Evolutionary conservation across 2,888 invertebrate species (phyloP), one percentile per base, ranked within the genome.

Genomic region (Spilarctia lutea): DNA sequence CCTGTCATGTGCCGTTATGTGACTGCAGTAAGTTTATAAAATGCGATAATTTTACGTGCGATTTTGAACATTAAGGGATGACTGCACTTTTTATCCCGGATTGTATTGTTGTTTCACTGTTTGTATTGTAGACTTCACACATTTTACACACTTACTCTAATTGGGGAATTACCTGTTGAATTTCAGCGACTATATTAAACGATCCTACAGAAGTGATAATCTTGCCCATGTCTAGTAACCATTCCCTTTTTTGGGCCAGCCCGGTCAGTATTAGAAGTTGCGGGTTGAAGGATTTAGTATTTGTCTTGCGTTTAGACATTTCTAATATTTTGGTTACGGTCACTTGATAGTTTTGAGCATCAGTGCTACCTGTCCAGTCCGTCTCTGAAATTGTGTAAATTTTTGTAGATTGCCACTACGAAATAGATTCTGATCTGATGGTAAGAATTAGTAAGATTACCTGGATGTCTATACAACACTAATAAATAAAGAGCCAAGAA

Each of bases 311-410:
- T 97, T 97, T 81, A 33, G 97, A 97, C 11, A 86, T 72, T 18
- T 80, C 72, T 63, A 87, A 60, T 68, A 87, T 82, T 1, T 68
- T 81, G 6, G 83, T 65, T 39, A 87, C 78, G 0, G 84, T 84
- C 30, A 85, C 85, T 39, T 83, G 81, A 76, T 87, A 99, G 91
- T 18, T 99, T 98, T 99, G 99, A 0, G 99, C 99, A 91, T 99
- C 99, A 0, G 99, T 98, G 7, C 99, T 98, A 71, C 99, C 98
- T 33, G 99, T 99, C 99, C 99, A 99, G 92, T 99, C 99, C 3
- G 99, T 99, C 89, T 99, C 98, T 97, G 83, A 71, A 90, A 82
- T n/a, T 24, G 45, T 42, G 10, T 18, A 7, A 30, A 6, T 63
- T 18, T 13, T 30, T 30, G 30, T 63, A 30, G 3, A 30, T 63